Conservation (phyloP, 2,797 vertebrate species). For the Adelosebastes latens region DNA sequence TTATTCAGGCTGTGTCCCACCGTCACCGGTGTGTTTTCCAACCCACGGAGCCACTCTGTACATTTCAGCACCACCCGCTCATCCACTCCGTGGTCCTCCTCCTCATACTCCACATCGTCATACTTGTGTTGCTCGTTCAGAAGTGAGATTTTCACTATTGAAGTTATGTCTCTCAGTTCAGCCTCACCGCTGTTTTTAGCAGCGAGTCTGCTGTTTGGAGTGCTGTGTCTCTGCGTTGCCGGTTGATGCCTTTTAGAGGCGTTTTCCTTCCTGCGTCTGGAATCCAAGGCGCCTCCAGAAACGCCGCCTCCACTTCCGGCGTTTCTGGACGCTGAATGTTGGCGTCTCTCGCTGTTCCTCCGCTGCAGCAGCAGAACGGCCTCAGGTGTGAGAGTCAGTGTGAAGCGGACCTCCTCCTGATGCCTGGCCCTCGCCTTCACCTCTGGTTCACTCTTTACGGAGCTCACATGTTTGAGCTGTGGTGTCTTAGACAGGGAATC, state of each 20-base stretch:
- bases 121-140: slow-evolving; percentile 87
- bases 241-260: slow-evolving; percentile 36
- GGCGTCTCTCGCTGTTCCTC: slow-evolving; percentile 76
- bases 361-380: slow-evolving; percentile 81
- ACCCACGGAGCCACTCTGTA: slow-evolving; percentile 89
- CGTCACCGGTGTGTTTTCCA: slow-evolving; percentile 80
- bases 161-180: slow-evolving; percentile 64
- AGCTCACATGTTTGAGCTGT: slow-evolving; percentile 14
- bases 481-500: slow-evolving; percentile 44
- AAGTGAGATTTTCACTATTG: slow-evolving; percentile 85
- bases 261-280: slow-evolving; percentile 54
- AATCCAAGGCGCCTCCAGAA: slow-evolving; percentile 31
- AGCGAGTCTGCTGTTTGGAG: slow-evolving; percentile 1
- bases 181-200: slow-evolving; percentile 1
- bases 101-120: slow-evolving; percentile 91
- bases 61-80: slow-evolving; percentile 87
- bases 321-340: slow-evolving; percentile 29
- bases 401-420: slow-evolving; percentile 69
- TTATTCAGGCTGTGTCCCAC: slow-evolving; percentile 31
- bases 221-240: slow-evolving; percentile 11
- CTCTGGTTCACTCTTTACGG: slow-evolving; percentile 15
- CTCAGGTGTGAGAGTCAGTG: slow-evolving; percentile 83
- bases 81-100: slow-evolving; percentile 69
- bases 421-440: slow-evolving; percentile 31
- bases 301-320: not conserved